Base-by-base conservation (phyloP, 1,140 invertebrate genomes). In the Rhopalosiphum padi region DNA sequence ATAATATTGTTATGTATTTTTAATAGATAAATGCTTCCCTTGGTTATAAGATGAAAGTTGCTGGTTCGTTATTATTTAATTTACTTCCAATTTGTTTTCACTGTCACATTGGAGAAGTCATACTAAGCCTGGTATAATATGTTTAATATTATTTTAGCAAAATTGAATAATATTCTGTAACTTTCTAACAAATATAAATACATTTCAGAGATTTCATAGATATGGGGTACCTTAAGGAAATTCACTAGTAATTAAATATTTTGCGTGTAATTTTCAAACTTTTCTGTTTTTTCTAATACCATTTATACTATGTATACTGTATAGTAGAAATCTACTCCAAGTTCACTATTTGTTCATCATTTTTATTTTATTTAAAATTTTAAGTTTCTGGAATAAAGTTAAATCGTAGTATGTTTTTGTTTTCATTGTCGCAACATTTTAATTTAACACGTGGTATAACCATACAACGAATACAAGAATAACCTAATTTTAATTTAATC, bases 61-160 rank as follows among this genome's bases (percentile, higher is more conserved):
- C 35, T 23, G 90, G 60, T 46, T n/a, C 35, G 2, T 82, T 91
- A 30, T 11, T 77, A 2, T 82, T 46, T 82, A 48, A 82, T n/a
- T 6, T 46, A n/a, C 30, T 30, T 3, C 55, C 68, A 21, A 35
- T 91, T 9, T 82, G 21, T 77, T 82, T 91, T 35, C 60, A 91
- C 7, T 91, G 90, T 48, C 90, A 91, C 23, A 5, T 91, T 23
- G 90, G 90, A 91, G 60, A 91, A 46, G 30, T 46, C 9, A 21
- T 91, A 15, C 30, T 48, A 35, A 48, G 8, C 25, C 2, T 91
- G 90, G 90, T 91, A 91, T 1, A 25, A 85, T 41, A 43, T 25
- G 11, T 85, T 85, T 23, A 85, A 22, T 85, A 41, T 30, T 43
- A 41, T 25, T 4, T 85, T 85, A 85, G 0, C 9, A 41, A 43